These are phyloP conservation scores for Ptilonorhynchus violaceus DNA, from an alignment of 2,113 vertebrate species.

Conservation along the genomic window DNA sequence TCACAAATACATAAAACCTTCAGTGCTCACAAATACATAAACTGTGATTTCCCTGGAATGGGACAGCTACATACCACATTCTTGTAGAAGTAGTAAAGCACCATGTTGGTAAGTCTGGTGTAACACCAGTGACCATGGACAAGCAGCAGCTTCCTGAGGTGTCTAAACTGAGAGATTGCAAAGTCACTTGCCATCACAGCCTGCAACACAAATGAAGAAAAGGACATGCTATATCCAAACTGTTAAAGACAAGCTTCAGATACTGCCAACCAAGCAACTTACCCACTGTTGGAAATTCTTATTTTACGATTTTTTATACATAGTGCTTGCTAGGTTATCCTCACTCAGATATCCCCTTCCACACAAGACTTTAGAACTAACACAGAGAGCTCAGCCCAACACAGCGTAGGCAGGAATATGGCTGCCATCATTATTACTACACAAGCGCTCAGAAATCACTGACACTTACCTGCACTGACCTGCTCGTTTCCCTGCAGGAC, in stretches of 20 bases:
- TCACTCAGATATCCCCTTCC: background rate
- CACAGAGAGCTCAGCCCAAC: background rate
- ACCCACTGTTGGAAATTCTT: background rate
- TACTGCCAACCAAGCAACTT: background rate
- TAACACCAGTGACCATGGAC: conserved; percentile 85
- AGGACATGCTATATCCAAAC: background rate
- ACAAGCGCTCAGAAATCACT: background rate
- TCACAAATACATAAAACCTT: background rate
- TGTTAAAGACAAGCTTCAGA: background rate
- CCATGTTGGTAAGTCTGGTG: conserved; percentile 78
- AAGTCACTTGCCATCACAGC: conserved; percentile 87
- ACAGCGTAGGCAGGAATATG: background rate
- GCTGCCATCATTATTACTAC: background rate
- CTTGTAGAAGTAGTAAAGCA: conserved; percentile 84
- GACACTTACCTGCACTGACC: too few relatives aligned
- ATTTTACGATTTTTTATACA: background rate
- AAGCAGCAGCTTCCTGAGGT: conserved; percentile 78
- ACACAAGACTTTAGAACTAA: background rate
- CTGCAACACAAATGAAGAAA: conserved; percentile 3
- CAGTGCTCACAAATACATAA: background rate
- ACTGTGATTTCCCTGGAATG: background rate
- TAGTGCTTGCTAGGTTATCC: background rate
- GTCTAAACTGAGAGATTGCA: conserved; percentile 79
- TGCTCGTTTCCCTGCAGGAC: background rate
- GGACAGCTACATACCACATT: conserved; percentile 76